phyloP scores from a whole-genome alignment of 1,140 invertebrate species.

The Panagrolaimus sp. region DNA sequence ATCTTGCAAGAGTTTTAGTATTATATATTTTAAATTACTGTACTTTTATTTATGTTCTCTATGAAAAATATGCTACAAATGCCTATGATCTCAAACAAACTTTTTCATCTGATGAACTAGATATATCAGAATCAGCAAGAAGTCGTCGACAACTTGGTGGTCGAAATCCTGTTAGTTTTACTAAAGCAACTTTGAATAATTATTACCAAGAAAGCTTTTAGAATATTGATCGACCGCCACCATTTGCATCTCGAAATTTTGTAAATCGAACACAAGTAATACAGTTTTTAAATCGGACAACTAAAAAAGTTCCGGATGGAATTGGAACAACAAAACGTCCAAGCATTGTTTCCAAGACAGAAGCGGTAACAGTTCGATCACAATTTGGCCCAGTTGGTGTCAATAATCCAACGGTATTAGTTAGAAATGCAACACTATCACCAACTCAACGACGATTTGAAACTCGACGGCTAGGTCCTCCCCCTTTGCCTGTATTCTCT shows the following conservation, averaged over 20 bases:
- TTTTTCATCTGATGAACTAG: too few relatives aligned
- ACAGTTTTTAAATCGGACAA: slow-evolving; percentile 21
- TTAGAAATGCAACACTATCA: slow-evolving; percentile 40
- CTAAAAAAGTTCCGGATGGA: slow-evolving; percentile 1
- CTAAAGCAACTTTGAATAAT: background rate
- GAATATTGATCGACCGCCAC: slow-evolving; percentile 30
- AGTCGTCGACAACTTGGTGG: slow-evolving; percentile 1
- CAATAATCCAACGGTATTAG: slow-evolving; percentile 48
- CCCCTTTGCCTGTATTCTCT: slow-evolving; percentile 34
- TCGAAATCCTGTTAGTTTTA: background rate
- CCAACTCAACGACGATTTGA: slow-evolving; percentile 34
- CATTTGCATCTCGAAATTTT: slow-evolving; percentile 26
- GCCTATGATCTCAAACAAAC: background rate
- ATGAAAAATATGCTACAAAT: slow-evolving; percentile 64
- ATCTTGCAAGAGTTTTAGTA: slow-evolving; percentile 83
- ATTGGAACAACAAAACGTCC: background rate
- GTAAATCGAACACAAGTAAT: slow-evolving; percentile 22
- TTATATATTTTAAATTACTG: slow-evolving; percentile 89
- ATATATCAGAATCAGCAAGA: background rate
- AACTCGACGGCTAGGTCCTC: slow-evolving; percentile 46
- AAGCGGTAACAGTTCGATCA: slow-evolving; percentile 25
- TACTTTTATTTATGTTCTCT: slow-evolving; percentile 87
- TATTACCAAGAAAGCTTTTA: background rate
- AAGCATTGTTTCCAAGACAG: background rate
- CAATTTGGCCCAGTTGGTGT: slow-evolving; percentile 54